Evolutionary conservation across 2,888 invertebrate species (phyloP).

Genomic region (Cotesia congregata): DNA sequence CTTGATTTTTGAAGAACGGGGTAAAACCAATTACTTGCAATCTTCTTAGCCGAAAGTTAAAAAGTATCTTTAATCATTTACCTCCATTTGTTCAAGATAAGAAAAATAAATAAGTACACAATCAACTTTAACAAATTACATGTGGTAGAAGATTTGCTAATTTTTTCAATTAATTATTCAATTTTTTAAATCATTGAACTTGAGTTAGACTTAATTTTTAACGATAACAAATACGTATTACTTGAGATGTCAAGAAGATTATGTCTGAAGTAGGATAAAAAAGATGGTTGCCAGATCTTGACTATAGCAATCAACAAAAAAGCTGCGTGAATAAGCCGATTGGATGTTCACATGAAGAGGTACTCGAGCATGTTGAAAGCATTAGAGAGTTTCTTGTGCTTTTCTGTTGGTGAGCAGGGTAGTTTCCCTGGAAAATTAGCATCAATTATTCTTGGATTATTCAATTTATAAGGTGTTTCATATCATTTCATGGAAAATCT

Average conservation of each 20-base stretch:
- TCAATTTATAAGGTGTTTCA: not conserved
- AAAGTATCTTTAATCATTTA: no score
- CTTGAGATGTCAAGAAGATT: not conserved
- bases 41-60: not conserved
- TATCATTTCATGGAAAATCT: not conserved
- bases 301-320: not conserved
- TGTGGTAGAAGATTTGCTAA: no score
- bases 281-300: not conserved
- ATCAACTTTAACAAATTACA: no score
- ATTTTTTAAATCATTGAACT: no score
- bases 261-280: not conserved
- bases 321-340: not conserved
- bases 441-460: not conserved
- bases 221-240: not conserved
- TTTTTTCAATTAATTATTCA: no score
- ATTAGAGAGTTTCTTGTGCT: slow-evolving; percentile 1
- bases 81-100: no score
- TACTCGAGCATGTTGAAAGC: not conserved
- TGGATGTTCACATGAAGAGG: not conserved
- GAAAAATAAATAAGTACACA: no score
- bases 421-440: not conserved
- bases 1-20: no score
- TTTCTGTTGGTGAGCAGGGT: not conserved
- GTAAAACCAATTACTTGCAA: no score
- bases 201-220: no score